phyloP scores from a whole-genome alignment of 2,888 invertebrate species.

The Drosophila anomalipes region DNA sequence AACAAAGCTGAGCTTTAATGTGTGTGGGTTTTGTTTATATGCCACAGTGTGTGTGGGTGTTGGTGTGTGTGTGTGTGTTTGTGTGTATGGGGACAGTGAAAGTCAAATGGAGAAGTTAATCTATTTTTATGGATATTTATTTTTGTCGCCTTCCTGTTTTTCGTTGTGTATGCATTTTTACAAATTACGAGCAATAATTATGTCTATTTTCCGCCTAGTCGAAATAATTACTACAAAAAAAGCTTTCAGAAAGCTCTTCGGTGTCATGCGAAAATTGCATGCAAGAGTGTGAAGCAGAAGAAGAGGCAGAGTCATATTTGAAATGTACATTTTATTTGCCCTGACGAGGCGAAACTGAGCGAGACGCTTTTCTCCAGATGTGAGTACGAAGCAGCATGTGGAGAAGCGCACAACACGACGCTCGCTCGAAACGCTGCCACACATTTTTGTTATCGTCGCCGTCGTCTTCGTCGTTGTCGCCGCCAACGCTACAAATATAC shows the following conservation, averaged over 20 bases:
- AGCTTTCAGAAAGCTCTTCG: constrained; percentile 35
- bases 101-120: constrained; percentile 13
- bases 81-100: constrained; percentile 25
- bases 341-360: constrained; percentile 42
- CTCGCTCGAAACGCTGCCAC: constrained; percentile 42
- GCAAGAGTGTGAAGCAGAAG: constrained; percentile 9
- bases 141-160: background rate
- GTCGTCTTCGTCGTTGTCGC: constrained; percentile 17
- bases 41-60: background rate
- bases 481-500: constrained; percentile 21
- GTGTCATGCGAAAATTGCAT: constrained; percentile 52
- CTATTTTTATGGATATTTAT: background rate
- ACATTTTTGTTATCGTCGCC: constrained; percentile 46
- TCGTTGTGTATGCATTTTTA: background rate
- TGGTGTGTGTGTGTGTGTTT: constrained; percentile 17
- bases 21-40: constrained; percentile 18
- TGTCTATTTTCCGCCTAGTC: constrained; percentile 12
- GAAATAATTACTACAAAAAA: constrained; percentile 36
- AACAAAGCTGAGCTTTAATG: constrained; percentile 37
- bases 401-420: constrained; percentile 72
- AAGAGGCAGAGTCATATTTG: constrained; percentile 4
- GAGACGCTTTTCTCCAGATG: constrained; percentile 70
- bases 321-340: constrained; percentile 49
- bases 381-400: constrained; percentile 74
- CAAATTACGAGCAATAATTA: background rate